Percentiles rank a stretch among this genome's conserved stretches.
Evolutionary conservation across 2,888 invertebrate genomes (phyloP).

Genomic region (Teleogryllus oceanicus): DNA sequence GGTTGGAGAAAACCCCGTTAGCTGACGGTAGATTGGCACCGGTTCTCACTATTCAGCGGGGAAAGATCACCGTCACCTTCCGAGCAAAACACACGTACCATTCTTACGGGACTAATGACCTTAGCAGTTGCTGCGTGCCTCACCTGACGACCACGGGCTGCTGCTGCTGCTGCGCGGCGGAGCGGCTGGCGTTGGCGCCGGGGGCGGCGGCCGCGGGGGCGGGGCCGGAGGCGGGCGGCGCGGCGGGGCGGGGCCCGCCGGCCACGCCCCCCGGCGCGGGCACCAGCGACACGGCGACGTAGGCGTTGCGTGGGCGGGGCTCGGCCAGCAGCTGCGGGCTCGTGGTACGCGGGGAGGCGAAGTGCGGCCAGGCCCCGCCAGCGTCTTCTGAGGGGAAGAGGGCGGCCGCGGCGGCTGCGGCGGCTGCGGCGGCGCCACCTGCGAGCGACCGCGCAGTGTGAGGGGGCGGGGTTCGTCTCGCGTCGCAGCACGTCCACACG

Average conservation of each 20-base stretch:
- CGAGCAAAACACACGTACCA: too few relatives aligned
- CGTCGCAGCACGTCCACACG: too few relatives aligned
- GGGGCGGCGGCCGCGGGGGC: background rate
- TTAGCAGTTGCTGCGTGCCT: background rate
- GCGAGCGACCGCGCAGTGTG: background rate
- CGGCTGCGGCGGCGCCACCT: background rate
- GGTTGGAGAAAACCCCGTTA: too few relatives aligned
- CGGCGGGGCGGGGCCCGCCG: background rate
- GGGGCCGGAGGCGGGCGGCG: background rate
- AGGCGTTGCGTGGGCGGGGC: background rate
- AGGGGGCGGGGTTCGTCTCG: too few relatives aligned
- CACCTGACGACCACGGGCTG: background rate
- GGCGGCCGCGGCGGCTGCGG: background rate
- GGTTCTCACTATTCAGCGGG: too few relatives aligned
- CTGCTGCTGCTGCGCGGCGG: background rate
- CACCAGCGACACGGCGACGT: background rate
- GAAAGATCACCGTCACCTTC: too few relatives aligned
- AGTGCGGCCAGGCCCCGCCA: conserved; percentile 36
- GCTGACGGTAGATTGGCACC: too few relatives aligned
- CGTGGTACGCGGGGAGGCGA: conserved; percentile 39
- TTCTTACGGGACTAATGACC: too few relatives aligned
- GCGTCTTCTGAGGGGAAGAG: background rate
- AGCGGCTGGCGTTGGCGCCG: background rate
- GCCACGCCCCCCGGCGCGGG: background rate
- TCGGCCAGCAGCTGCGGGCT: conserved; percentile 33